Evolutionary conservation across 2,888 invertebrate species (phyloP).

Genomic region (Brachypterus glaber): DNA sequence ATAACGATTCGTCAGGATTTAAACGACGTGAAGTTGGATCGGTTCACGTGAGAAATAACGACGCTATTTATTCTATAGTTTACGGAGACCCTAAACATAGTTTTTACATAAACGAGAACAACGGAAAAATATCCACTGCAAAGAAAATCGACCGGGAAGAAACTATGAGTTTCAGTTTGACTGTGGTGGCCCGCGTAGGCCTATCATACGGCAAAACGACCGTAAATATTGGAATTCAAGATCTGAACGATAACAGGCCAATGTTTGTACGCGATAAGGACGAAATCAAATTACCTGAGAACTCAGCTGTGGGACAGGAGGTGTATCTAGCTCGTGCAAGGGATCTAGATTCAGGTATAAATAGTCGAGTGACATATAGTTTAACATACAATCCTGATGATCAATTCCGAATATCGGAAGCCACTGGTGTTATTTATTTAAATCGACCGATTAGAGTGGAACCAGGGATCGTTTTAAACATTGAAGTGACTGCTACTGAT

Average conservation of each 20-base stretch:
- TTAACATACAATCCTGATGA: constrained; percentile 70
- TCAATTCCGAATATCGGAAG: constrained; percentile 74
- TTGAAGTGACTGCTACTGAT: constrained; percentile 81
- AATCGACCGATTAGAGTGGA: constrained; percentile 68
- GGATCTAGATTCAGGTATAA: constrained; percentile 83
- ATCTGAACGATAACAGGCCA: constrained; percentile 89
- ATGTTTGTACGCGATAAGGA: constrained; percentile 70
- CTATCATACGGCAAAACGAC: constrained; percentile 66
- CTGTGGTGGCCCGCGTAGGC: constrained; percentile 69
- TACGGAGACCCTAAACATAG: constrained; percentile 69
- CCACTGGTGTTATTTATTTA: constrained; percentile 82
- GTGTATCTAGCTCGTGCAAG: constrained; percentile 79
- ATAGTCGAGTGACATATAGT: constrained; percentile 74
- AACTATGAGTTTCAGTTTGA: constrained; percentile 64
- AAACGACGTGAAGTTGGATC: constrained; percentile 67
- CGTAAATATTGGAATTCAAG: constrained; percentile 73
- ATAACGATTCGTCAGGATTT: constrained; percentile 49
- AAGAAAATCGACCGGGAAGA: constrained; percentile 78
- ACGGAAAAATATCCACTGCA: constrained; percentile 69
- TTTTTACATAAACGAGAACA: constrained; percentile 71
- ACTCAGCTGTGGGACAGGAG: constrained; percentile 89
- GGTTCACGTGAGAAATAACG: constrained; percentile 49
- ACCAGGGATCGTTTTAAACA: constrained; percentile 58
- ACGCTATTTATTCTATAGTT: constrained; percentile 60
- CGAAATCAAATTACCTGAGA: constrained; percentile 72